Evolutionary conservation across 1,140 invertebrate genomes (phyloP).

Genomic region (Carposina sasakii): DNA sequence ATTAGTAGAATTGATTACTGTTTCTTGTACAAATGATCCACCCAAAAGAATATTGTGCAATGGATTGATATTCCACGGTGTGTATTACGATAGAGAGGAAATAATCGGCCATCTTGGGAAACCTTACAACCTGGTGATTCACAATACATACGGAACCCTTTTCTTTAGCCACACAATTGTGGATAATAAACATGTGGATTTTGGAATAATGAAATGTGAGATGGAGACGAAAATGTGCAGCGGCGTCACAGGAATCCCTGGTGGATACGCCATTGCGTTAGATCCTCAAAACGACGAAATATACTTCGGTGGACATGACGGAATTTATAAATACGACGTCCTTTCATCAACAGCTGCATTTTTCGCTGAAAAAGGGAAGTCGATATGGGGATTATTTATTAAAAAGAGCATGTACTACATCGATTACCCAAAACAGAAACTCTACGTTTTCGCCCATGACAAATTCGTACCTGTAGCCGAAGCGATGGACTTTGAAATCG

Average conservation of each 20-base stretch:
- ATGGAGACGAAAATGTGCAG: slow-evolving; percentile 29
- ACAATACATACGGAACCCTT: slow-evolving; percentile 42
- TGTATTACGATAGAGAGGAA: slow-evolving; percentile 43
- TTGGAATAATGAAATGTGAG: slow-evolving; percentile 41
- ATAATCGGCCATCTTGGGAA: slow-evolving; percentile 33
- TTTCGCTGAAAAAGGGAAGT: slow-evolving; percentile 51
- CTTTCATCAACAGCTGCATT: slow-evolving; percentile 42
- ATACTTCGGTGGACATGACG: slow-evolving; percentile 54
- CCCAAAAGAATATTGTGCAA: slow-evolving; percentile 39
- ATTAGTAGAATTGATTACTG: too few relatives aligned
- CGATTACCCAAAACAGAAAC: slow-evolving; percentile 50
- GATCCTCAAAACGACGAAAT: slow-evolving; percentile 51
- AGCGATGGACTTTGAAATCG: slow-evolving; percentile 45
- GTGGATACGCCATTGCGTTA: slow-evolving; percentile 53
- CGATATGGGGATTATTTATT: slow-evolving; percentile 53
- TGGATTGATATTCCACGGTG: slow-evolving; percentile 44
- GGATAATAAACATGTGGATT: slow-evolving; percentile 38
- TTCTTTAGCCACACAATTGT: slow-evolving; percentile 52
- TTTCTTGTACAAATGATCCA: too few relatives aligned
- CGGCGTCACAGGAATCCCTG: slow-evolving; percentile 32
- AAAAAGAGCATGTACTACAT: slow-evolving; percentile 56
- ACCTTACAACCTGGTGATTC: slow-evolving; percentile 47
- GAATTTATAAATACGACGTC: slow-evolving; percentile 59
- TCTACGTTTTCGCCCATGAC: slow-evolving; percentile 47
- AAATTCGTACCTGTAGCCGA: slow-evolving; percentile 44